Conservation (phyloP, 2,797 vertebrate genomes). For the Pseudomugil gertrudae region DNA sequence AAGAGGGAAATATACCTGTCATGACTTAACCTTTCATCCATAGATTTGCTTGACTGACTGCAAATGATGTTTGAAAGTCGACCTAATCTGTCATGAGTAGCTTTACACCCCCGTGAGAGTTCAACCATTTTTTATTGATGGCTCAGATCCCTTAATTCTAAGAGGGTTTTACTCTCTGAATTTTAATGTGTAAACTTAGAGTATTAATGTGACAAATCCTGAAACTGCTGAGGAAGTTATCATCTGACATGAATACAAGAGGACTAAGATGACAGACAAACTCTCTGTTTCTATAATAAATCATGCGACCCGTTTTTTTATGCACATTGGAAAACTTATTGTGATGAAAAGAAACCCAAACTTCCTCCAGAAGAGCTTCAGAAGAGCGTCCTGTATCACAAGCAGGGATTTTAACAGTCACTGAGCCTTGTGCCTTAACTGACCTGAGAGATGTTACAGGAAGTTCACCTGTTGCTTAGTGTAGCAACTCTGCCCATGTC, state of each 20-base stretch:
- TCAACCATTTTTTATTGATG: conserved; percentile 23
- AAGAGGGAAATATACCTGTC: conserved; percentile 41
- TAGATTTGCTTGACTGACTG: conserved; percentile 53
- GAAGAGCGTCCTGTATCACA: too few species aligned
- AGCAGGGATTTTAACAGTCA: too few species aligned
- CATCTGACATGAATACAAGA: conserved; percentile 1
- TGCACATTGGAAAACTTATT: background rate
- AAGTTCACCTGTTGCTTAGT: conserved; percentile 31
- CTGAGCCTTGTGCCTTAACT: too few species aligned
- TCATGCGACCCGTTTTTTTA: background rate
- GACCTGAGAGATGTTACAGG: conserved; percentile 32
- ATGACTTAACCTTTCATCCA: conserved; percentile 52
- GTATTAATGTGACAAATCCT: conserved; percentile 18
- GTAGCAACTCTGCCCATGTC: conserved; percentile 43
- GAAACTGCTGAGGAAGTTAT: conserved; percentile 5
- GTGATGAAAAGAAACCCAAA: background rate
- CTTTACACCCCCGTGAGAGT: conserved; percentile 28
- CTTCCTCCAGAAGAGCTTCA: background rate
- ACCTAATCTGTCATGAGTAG: conserved; percentile 20
- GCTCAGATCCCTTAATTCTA: conserved; percentile 19
- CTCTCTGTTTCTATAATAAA: background rate
- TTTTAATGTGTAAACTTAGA: conserved; percentile 29
- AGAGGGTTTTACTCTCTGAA: conserved; percentile 25
- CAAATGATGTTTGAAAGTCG: conserved; percentile 52
- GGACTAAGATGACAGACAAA: background rate